phyloP scores from a whole-genome alignment of 2,797 vertebrate genomes.

The Adrianichthys oophorus region DNA sequence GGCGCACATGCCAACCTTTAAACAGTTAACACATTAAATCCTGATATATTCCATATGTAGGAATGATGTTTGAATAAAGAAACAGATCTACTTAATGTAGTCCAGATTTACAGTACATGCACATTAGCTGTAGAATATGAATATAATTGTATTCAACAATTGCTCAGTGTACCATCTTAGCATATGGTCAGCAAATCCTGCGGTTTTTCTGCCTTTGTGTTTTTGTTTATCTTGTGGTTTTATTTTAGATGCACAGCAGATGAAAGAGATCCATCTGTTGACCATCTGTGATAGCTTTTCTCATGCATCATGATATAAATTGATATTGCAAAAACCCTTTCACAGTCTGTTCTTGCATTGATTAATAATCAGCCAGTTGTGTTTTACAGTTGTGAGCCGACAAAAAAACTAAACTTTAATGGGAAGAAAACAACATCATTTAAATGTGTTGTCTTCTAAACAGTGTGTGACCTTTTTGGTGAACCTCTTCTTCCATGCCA shows the following conservation, averaged over 20 bases:
- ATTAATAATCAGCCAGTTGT: constrained; percentile 9
- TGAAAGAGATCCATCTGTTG: constrained; percentile 29
- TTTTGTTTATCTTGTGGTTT: constrained; percentile 14
- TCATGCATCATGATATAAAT: constrained; percentile 18
- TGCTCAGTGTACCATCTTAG: constrained; percentile 8
- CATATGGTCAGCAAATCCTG: constrained; percentile 8
- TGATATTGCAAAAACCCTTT: constrained; percentile 17
- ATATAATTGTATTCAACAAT: constrained; percentile 8
- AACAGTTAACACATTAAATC: constrained; percentile 41
- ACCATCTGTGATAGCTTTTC: constrained; percentile 26
- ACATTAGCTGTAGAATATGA: constrained; percentile 9
- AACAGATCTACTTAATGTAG: constrained; percentile 35
- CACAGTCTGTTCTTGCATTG: neutral
- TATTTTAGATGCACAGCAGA: constrained; percentile 16
- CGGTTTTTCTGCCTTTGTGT: constrained; percentile 2
- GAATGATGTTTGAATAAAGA: constrained; percentile 65
- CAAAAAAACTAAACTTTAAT: constrained; percentile 1
- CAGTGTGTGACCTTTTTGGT: too few relatives aligned
- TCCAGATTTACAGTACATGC: constrained; percentile 5
- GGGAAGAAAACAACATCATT: constrained; percentile 9
- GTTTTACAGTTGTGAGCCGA: neutral
- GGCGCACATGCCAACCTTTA: constrained; percentile 23
- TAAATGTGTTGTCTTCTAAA: neutral
- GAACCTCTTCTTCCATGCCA: too few relatives aligned
- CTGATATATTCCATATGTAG: constrained; percentile 42